These are phyloP conservation scores for Amphiprion clarkii DNA, from an alignment of 2,797 vertebrate species.

Conservation along the genomic window DNA sequence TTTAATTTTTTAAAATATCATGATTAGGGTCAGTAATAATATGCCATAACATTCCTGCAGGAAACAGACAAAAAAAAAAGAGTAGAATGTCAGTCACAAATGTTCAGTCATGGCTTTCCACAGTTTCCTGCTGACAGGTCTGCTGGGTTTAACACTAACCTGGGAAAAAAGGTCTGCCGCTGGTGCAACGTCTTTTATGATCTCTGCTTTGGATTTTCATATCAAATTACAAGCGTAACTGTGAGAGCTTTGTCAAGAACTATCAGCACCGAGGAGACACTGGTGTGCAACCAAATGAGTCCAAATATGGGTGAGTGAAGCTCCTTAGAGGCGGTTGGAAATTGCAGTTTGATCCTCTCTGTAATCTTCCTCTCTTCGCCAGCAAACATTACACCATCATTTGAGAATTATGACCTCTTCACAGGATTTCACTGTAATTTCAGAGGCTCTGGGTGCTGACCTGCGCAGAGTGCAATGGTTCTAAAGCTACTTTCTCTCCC, in stretches of 20 bases:
- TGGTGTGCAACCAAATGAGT: constrained; percentile 39
- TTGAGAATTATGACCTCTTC: constrained; percentile 53
- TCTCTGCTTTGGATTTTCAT: constrained; percentile 34
- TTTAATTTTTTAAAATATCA: too few species aligned
- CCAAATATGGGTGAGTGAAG: constrained; percentile 61
- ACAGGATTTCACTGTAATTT: constrained; percentile 36
- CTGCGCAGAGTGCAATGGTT: constrained; percentile 3
- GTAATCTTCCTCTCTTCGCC: constrained; percentile 41
- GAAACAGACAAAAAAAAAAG: too few species aligned
- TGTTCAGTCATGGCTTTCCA: constrained; percentile 1
- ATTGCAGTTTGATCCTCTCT: constrained; percentile 41
- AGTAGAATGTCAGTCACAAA: neutral
- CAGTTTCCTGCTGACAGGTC: neutral
- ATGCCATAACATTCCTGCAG: too few species aligned
- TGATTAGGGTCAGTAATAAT: too few species aligned
- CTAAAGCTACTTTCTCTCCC: neutral
- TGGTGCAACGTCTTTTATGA: constrained; percentile 13
- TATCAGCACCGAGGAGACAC: constrained; percentile 25
- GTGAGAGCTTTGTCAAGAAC: constrained; percentile 18
- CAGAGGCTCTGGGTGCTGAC: constrained; percentile 27
- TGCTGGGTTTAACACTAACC: constrained; percentile 8
- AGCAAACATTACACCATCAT: constrained; percentile 68
- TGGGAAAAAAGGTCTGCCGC: constrained; percentile 3
- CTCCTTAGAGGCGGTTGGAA: constrained; percentile 33
- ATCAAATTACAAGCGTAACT: constrained; percentile 16